A percentile compares a stretch with the other conserved stretches of the same genome.
Conservation (phyloP, 1,140 invertebrate genomes). For the Drosophila navojoa region DNA sequence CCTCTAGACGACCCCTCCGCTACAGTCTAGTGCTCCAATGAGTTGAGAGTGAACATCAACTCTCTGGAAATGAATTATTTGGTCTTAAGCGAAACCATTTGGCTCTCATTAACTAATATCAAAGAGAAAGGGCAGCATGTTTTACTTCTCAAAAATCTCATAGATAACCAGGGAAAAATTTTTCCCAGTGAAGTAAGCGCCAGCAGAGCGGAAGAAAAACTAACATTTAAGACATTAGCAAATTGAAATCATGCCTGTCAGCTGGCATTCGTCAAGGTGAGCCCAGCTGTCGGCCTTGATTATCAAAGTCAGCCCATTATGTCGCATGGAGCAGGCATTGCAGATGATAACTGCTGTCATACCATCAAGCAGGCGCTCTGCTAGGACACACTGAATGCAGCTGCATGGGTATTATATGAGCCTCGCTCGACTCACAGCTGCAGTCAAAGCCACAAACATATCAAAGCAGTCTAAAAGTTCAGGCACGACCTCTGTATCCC, state of each 20-base stretch:
- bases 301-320: constrained; percentile 66
- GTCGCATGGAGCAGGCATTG: constrained; percentile 54
- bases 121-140: too few relatives aligned
- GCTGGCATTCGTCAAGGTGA: constrained; percentile 41
- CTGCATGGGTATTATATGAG: constrained; percentile 1
- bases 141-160: too few relatives aligned
- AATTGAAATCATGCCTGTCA: constrained; percentile 5
- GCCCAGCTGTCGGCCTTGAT: constrained; percentile 21
- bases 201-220: background rate
- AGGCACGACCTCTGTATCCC: constrained; percentile 20
- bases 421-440: constrained; percentile 29
- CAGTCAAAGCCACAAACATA: constrained; percentile 49
- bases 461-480: constrained; percentile 59
- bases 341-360: constrained; percentile 66
- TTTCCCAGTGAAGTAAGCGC: background rate
- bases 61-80: too few relatives aligned
- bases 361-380: constrained; percentile 54
- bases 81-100: too few relatives aligned
- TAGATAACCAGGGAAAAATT: too few relatives aligned
- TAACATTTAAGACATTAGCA: constrained; percentile 9
- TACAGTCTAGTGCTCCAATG: too few relatives aligned
- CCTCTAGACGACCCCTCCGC: too few relatives aligned
- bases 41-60: background rate
- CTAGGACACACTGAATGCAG: constrained; percentile 12
- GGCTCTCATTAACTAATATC: too few relatives aligned